Conservation (phyloP, 2,797 vertebrate species). For the Galagoides demidoff region DNA sequence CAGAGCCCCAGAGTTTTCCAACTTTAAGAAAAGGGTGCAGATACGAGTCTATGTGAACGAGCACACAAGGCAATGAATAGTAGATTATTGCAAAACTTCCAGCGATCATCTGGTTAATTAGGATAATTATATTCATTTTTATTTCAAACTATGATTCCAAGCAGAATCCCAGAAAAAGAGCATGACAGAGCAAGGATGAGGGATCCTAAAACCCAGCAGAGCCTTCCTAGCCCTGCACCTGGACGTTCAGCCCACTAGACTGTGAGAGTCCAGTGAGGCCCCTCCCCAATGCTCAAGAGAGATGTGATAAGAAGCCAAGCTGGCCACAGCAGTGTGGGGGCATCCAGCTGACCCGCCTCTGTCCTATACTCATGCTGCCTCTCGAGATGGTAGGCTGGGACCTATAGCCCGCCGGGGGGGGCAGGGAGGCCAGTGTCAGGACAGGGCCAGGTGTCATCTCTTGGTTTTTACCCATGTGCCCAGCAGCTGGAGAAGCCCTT, state of each 20-base stretch:
- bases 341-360: background rate
- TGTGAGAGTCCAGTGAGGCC: background rate
- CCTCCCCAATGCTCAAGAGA: background rate
- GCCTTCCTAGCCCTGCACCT: background rate
- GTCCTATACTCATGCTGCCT: background rate
- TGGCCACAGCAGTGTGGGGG: background rate
- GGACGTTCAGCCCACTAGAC: background rate
- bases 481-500: constrained; percentile 57
- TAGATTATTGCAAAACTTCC: background rate
- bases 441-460: background rate
- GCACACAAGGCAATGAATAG: background rate
- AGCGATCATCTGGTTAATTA: constrained; percentile 23
- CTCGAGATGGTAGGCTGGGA: background rate
- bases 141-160: constrained; percentile 57
- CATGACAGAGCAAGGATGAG: background rate
- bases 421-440: background rate
- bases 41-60: background rate
- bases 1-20: background rate
- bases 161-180: constrained; percentile 52
- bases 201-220: background rate
- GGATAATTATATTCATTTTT: constrained; percentile 38
- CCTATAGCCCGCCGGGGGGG: background rate
- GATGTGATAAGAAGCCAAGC: background rate
- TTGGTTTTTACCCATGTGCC: background rate
- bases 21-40: background rate